Evolutionary conservation across 2,797 vertebrate genomes (phyloP).

Genomic region (Ptychobarbus kaznakovi): DNA sequence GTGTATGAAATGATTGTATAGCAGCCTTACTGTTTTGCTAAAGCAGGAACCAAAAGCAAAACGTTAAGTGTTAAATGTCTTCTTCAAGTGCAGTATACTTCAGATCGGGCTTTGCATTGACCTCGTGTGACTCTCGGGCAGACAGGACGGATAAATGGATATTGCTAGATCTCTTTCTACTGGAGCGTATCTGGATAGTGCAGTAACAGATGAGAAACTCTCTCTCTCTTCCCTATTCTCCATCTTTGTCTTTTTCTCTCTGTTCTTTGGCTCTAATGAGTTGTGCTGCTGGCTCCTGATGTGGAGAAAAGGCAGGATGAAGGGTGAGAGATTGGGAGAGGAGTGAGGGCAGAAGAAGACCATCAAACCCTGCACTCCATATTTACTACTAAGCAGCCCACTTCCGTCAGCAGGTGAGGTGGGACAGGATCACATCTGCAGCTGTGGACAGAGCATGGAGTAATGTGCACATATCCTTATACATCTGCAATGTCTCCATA

Average conservation of each 20-base stretch:
- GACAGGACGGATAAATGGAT: conserved; percentile 8
- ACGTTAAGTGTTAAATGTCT: neutral
- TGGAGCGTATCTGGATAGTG: conserved; percentile 54
- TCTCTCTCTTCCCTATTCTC: conserved; percentile 16
- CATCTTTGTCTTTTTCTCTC: conserved; percentile 4
- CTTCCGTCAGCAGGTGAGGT: too few relatives aligned
- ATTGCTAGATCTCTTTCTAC: neutral
- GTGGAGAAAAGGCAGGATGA: conserved; percentile 14
- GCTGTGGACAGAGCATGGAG: too few relatives aligned
- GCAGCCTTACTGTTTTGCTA: neutral
- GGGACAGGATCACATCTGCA: too few relatives aligned
- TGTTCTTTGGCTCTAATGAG: conserved; percentile 41
- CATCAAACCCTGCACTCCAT: too few relatives aligned
- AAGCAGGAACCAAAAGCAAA: neutral
- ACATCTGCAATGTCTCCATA: too few relatives aligned
- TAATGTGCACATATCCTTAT: too few relatives aligned
- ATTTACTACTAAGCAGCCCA: too few relatives aligned
- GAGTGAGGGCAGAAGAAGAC: neutral
- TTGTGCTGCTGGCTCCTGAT: conserved; percentile 17
- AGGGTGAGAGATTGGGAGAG: conserved; percentile 4
- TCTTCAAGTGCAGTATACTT: neutral
- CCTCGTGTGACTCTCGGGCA: conserved; percentile 9
- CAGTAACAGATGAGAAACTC: conserved; percentile 77
- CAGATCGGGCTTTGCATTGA: neutral
- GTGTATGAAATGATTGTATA: neutral